Conservation (phyloP, 2,888 invertebrate species). For the Helicoverpa assulta region DNA sequence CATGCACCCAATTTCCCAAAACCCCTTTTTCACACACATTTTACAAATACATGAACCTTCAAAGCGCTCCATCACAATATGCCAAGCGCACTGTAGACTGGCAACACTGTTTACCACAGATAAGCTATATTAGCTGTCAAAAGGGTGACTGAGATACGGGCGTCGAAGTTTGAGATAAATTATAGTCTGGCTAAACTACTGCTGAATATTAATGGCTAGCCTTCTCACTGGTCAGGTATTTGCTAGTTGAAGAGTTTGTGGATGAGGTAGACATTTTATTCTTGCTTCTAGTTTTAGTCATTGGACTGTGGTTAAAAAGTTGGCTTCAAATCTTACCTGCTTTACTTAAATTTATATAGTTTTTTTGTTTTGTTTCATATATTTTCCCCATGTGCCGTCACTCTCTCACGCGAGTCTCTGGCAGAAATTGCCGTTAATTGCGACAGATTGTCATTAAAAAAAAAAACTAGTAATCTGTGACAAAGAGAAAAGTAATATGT, state of each 20-base stretch:
- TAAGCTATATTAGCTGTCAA: slow-evolving; percentile 67
- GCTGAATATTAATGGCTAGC: slow-evolving; percentile 31
- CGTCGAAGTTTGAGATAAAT: slow-evolving; percentile 62
- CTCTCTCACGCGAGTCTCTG: too few relatives aligned
- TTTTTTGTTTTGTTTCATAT: too few relatives aligned
- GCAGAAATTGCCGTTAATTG: too few relatives aligned
- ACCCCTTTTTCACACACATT: not conserved
- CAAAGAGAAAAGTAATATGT: too few relatives aligned
- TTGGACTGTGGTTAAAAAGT: too few relatives aligned
- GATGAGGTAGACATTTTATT: not conserved
- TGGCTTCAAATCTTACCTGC: too few relatives aligned
- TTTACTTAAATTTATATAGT: too few relatives aligned
- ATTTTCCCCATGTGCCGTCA: too few relatives aligned
- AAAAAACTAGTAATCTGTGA: too few relatives aligned
- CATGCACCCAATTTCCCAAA: too few relatives aligned
- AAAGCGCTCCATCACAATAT: slow-evolving; percentile 30
- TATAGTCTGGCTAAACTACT: slow-evolving; percentile 7
- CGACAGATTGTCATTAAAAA: too few relatives aligned
- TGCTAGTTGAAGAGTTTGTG: not conserved
- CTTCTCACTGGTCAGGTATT: not conserved
- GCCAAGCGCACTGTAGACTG: slow-evolving; percentile 1
- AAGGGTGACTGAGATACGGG: slow-evolving; percentile 61
- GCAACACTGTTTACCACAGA: slow-evolving; percentile 47
- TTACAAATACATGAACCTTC: slow-evolving; percentile 1
- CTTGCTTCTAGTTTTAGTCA: not conserved